Conservation (phyloP, 1,140 invertebrate species). For the Leptinotarsa defecta region DNA sequence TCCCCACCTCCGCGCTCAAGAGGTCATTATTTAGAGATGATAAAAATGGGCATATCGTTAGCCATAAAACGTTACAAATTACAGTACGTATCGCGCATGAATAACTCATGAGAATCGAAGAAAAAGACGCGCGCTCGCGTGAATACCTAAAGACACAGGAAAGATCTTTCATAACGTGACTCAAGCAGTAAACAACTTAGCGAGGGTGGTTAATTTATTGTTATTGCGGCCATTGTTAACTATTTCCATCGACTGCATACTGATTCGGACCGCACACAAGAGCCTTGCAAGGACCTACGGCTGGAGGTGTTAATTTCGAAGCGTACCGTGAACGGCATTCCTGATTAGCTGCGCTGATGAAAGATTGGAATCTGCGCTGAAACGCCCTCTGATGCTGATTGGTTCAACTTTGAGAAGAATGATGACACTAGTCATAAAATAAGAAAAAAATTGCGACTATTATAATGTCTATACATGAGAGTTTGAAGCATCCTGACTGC, state of each 20-base stretch:
- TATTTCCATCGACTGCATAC: constrained; percentile 48
- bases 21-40: constrained; percentile 48
- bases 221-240: constrained; percentile 54
- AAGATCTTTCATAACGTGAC: constrained; percentile 50
- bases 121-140: constrained; percentile 31
- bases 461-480: too few species aligned
- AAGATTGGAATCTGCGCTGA: constrained; percentile 29
- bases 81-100: constrained; percentile 47
- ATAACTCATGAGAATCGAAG: constrained; percentile 50
- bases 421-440: too few species aligned
- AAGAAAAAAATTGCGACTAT: too few species aligned
- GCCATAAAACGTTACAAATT: constrained; percentile 53
- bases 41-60: constrained; percentile 51
- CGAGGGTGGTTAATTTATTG: constrained; percentile 53
- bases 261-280: constrained; percentile 50
- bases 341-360: constrained; percentile 20
- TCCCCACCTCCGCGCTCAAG: constrained; percentile 25
- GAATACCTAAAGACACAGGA: constrained; percentile 50
- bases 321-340: constrained; percentile 2
- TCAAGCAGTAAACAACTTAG: constrained; percentile 17
- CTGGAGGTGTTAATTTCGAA: constrained; percentile 23
- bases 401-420: constrained; percentile 19
- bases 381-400: constrained; percentile 23
- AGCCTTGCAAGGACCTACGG: constrained; percentile 20
- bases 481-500: too few species aligned